Evolutionary conservation across 2,797 vertebrate genomes (phyloP), one percentile per base, ranked within the genome.

Genomic region (Siniperca scherzeri): DNA sequence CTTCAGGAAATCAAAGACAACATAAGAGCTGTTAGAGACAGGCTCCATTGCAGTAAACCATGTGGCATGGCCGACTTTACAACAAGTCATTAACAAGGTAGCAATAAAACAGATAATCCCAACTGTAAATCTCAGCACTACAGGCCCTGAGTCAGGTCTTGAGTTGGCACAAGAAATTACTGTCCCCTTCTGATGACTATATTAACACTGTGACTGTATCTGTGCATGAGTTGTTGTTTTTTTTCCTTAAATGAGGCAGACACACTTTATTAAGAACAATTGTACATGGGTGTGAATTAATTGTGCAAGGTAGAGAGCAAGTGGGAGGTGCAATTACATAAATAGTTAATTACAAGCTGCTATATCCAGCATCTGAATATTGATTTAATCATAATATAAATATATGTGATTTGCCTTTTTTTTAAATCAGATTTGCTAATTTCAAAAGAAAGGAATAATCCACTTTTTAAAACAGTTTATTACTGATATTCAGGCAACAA

Each of bases 41-140:
- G 53, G 68, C 33, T 80, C 19, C 2, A 10, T 25, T 44, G 56
- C 59, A 72, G 52, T 57, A 48, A 76, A 81, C 40, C 3, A 25
- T 25, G 46, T 65, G 50, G 68, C 38, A 33, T 16, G 27, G 75
- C 72, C 61, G 60, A 67, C 80, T 69, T 78, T 65, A 84, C 52
- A 71, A 42, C 46, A 53, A 76, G 56, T 70, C 67, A 83, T 86
- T 75, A 82, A 81, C 62, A 76, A 82, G 61, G 38, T n/a, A 70
- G 57, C 66, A 79, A 87, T 66, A 74, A 81, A 88, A 83, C 7
- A 57, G 53, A 80, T 76, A 61, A 84, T 79, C 78, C 30, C 76
- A 68, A 68, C 82, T 57, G 60, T 74, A 69, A 88, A 88, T 79
- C 55, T 83, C 77, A 61, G 70, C 84, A 84, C 25, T 27, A 64